phyloP scores from a whole-genome alignment of 2,888 invertebrate genomes.

The Melieria crassipennis region DNA sequence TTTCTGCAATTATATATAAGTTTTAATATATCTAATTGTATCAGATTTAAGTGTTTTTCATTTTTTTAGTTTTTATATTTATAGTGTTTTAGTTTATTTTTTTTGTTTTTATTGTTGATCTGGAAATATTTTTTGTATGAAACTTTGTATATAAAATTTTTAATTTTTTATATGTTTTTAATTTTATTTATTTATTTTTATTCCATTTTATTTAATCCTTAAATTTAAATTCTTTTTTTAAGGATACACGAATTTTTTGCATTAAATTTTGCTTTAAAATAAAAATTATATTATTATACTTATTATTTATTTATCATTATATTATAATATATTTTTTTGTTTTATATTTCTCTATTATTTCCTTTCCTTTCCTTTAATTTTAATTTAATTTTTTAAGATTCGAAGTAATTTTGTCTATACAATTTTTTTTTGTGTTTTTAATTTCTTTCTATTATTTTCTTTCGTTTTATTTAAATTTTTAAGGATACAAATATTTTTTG shows the following conservation, averaged over 20 bases:
- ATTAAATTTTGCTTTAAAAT: neutral
- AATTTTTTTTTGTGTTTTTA: too few species aligned
- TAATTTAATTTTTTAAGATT: too few species aligned
- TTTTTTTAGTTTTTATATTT: constrained; percentile 7
- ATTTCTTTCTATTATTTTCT: too few species aligned
- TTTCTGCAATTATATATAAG: constrained; percentile 47
- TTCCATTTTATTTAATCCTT: neutral
- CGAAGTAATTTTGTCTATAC: too few species aligned
- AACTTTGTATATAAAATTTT: neutral
- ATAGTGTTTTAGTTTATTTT: constrained; percentile 3
- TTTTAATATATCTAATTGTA: too few species aligned
- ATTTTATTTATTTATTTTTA: neutral
- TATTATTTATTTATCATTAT: too few species aligned
- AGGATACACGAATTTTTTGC: too few species aligned
- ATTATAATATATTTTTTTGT: too few species aligned
- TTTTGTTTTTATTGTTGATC: neutral
- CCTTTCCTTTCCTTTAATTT: too few species aligned
- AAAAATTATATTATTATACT: constrained; percentile 1
- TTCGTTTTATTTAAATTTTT: too few species aligned
- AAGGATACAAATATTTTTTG: too few species aligned
- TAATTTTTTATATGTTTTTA: neutral
- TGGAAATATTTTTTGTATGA: neutral
- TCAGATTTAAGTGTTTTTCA: constrained; percentile 26
- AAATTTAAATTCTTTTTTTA: neutral
- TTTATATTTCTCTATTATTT: too few species aligned